Percentiles rank a stretch among this genome's conserved stretches.
phyloP scores from a whole-genome alignment of 2,888 invertebrate species.

The Enchytraeus crypticus region DNA sequence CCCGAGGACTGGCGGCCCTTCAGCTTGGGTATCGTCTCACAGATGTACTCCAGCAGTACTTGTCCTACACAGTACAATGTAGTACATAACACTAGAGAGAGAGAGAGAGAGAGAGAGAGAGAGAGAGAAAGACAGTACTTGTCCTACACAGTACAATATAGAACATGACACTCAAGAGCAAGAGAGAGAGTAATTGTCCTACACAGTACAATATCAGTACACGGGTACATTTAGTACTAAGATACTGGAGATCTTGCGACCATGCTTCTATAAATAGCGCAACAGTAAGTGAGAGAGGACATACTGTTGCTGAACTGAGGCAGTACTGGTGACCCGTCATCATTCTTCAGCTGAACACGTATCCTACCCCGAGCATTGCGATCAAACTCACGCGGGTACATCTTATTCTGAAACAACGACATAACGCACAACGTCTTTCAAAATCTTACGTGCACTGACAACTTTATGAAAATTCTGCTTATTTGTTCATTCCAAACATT shows the following conservation, averaged over 20 bases:
- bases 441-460: neutral
- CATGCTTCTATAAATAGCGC: too few relatives aligned
- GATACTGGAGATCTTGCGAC: too few relatives aligned
- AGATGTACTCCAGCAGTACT: constrained; percentile 66
- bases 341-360: constrained; percentile 81
- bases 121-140: too few relatives aligned
- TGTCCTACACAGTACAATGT: constrained; percentile 60
- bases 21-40: constrained; percentile 78
- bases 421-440: neutral
- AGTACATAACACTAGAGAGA: too few relatives aligned
- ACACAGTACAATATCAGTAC: too few relatives aligned
- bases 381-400: constrained; percentile 82
- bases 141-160: constrained; percentile 57
- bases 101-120: too few relatives aligned
- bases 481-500: neutral
- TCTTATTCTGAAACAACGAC: constrained; percentile 54
- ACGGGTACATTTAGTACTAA: too few relatives aligned
- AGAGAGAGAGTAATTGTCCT: constrained; percentile 67
- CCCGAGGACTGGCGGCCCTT: constrained; percentile 52
- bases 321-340: constrained; percentile 70
- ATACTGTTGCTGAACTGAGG: constrained; percentile 37
- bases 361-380: constrained; percentile 74
- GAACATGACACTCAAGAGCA: too few relatives aligned
- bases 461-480: neutral
- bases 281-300: too few relatives aligned